These are phyloP conservation scores for Phallusia fumigata DNA, from an alignment of 23 tunicate genomes.

Conservation along the genomic window DNA sequence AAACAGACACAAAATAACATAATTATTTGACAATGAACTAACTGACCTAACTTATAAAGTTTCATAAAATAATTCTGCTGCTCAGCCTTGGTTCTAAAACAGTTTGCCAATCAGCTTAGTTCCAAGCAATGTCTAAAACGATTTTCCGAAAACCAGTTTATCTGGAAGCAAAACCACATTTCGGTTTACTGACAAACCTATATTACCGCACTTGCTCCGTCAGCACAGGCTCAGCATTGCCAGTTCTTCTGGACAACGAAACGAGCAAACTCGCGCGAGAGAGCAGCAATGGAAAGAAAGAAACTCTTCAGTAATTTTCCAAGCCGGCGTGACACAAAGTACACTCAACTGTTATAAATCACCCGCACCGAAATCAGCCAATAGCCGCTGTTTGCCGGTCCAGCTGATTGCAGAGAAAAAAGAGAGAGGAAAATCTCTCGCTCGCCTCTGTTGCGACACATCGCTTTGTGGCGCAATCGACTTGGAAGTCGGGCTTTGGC, in stretches of 20 bases:
- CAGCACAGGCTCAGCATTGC: background rate
- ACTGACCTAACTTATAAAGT: too few species aligned
- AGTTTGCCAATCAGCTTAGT: too few species aligned
- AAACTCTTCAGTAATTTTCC: conserved; percentile 35
- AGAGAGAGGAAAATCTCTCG: conserved; percentile 5
- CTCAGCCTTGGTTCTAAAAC: too few species aligned
- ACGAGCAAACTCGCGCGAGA: background rate
- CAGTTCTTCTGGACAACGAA: background rate
- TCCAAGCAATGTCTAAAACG: too few species aligned
- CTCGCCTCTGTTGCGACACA: background rate
- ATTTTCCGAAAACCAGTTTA: too few species aligned
- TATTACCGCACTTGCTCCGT: too few species aligned
- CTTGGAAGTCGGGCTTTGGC: background rate
- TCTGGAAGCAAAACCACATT: too few species aligned
- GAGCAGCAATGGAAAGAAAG: conserved; percentile 8
- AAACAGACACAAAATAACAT: too few species aligned
- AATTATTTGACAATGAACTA: too few species aligned
- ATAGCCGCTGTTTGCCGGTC: conserved; percentile 19
- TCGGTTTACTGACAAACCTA: too few species aligned
- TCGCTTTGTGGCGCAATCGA: conserved; percentile 17
- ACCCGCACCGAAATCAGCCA: conserved; percentile 16
- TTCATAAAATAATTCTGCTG: too few species aligned
- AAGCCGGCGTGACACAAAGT: conserved; percentile 29
- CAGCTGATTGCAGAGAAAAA: conserved; percentile 26
- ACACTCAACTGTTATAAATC: conserved; percentile 17